These are phyloP conservation scores for Hippasteria phrygiana DNA, from an alignment of 53 echinoderm and acorn worm species.

Conservation along the genomic window DNA sequence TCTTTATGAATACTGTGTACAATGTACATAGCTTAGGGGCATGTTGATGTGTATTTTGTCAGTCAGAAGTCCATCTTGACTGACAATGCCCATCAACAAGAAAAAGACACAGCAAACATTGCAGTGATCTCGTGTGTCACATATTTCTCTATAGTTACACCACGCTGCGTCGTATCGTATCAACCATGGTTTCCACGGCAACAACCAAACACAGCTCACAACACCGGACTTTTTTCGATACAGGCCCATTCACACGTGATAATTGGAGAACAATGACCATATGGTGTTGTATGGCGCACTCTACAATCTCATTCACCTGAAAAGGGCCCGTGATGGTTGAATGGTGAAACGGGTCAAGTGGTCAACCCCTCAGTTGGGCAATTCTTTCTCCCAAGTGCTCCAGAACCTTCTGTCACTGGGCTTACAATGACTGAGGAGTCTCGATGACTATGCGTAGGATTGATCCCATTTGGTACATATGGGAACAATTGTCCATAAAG, in stretches of 20 bases:
- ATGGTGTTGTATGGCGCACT: too few species aligned
- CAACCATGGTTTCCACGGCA: slow-evolving; percentile 39
- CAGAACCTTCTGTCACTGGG: not conserved
- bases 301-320: not conserved
- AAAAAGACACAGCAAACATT: not conserved
- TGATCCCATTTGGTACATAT: too few species aligned
- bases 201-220: slow-evolving; percentile 50
- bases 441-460: too few species aligned
- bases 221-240: slow-evolving; percentile 22
- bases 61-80: not conserved
- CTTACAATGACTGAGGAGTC: too few species aligned
- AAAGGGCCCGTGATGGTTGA: not conserved
- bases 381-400: not conserved
- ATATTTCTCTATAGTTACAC: not conserved
- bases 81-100: not conserved
- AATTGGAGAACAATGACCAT: not conserved
- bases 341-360: not conserved
- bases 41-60: not conserved
- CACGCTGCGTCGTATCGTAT: slow-evolving; percentile 19
- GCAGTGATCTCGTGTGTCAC: not conserved
- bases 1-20: too few species aligned
- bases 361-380: not conserved
- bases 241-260: not conserved
- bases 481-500: too few species aligned
- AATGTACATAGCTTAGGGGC: too few species aligned